A percentile compares a stretch with the other conserved stretches of the same genome.
phyloP scores from a whole-genome alignment of 2,888 invertebrate species.

The Tricholauxania praeusta region DNA sequence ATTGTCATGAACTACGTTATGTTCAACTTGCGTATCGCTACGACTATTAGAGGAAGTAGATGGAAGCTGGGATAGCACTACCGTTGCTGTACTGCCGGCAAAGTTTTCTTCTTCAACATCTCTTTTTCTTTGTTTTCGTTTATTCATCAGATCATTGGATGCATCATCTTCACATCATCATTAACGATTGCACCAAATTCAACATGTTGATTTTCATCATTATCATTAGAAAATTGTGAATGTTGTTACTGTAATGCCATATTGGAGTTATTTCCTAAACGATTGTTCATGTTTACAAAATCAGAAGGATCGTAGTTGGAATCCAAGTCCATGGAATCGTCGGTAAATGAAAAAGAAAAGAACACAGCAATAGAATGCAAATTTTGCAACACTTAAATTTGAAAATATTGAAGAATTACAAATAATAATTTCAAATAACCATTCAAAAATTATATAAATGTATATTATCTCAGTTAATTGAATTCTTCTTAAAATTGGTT shows the following conservation, averaged over 20 bases:
- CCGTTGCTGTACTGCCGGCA: conserved; percentile 45
- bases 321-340: conserved; percentile 82
- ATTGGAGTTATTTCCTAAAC: conserved; percentile 49
- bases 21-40: conserved; percentile 22
- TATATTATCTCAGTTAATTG: too few relatives aligned
- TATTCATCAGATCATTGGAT: conserved; percentile 52
- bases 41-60: conserved; percentile 34
- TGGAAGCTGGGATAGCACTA: conserved; percentile 26
- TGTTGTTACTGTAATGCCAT: conserved; percentile 42
- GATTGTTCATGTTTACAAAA: conserved; percentile 74
- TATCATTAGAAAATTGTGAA: conserved; percentile 54
- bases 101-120: conserved; percentile 46
- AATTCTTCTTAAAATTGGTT: too few relatives aligned
- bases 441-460: too few relatives aligned
- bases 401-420: background rate
- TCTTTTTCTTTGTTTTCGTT: conserved; percentile 49
- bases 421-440: background rate
- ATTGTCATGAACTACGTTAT: conserved; percentile 29
- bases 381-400: conserved; percentile 21
- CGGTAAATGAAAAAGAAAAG: conserved; percentile 62
- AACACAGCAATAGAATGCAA: conserved; percentile 37
- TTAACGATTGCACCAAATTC: conserved; percentile 48
- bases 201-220: conserved; percentile 53
- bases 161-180: conserved; percentile 55
- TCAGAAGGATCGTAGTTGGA: conserved; percentile 89